Percentiles rank a stretch among this genome's conserved stretches.
phyloP scores from a whole-genome alignment of 2,113 vertebrate genomes.

The Myrmecobius fasciatus region DNA sequence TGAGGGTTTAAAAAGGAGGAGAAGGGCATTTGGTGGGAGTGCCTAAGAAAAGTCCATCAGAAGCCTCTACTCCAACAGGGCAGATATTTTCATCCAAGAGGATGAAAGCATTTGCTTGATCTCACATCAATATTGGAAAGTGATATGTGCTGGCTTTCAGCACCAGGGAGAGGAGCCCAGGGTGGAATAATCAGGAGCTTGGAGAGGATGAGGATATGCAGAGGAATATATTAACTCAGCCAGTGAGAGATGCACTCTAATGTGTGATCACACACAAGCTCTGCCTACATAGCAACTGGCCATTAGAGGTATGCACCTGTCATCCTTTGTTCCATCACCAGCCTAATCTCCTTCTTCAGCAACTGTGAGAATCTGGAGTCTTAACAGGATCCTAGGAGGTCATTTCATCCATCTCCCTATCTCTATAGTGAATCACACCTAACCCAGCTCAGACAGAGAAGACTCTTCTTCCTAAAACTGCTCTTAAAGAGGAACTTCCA shows the following conservation, averaged over 20 bases:
- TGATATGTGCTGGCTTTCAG: background rate
- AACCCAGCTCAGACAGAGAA: background rate
- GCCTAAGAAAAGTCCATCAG: background rate
- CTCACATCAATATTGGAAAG: background rate
- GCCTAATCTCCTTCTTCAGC: background rate
- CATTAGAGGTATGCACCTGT: constrained; percentile 55
- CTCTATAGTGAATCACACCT: background rate
- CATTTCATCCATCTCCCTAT: background rate
- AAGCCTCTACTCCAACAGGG: background rate
- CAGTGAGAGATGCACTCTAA: constrained; percentile 66
- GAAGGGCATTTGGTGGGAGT: background rate
- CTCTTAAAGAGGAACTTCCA: background rate
- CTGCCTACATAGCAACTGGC: constrained; percentile 59
- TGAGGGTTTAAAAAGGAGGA: background rate
- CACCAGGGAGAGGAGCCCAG: background rate
- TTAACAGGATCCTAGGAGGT: background rate
- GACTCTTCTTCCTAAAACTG: background rate
- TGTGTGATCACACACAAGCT: constrained; percentile 76
- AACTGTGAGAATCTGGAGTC: background rate
- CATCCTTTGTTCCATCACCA: background rate
- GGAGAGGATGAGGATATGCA: constrained; percentile 74
- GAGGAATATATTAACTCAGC: constrained; percentile 76
- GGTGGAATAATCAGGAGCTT: constrained; percentile 77
- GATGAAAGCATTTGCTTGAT: background rate
- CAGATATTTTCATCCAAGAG: background rate